Evolutionary conservation across 2,888 invertebrate genomes (phyloP), one percentile per base, ranked within the genome.

Genomic region (Drosophila ustulata): DNA sequence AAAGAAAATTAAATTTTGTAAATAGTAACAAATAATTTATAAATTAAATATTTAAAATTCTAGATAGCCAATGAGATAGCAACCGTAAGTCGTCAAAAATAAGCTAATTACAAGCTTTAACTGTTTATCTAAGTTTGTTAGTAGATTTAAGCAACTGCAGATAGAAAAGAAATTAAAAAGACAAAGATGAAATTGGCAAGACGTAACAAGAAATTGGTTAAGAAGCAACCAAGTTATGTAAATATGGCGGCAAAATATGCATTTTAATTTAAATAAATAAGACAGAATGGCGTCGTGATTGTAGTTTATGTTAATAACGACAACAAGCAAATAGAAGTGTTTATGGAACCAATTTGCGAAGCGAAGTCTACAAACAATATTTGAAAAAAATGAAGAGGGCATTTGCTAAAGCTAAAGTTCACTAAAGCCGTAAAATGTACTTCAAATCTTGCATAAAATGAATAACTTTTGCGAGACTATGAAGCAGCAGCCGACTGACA

Each of bases 241-340:
- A 59, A 56, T 73, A 66, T 30, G 32, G n/a, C 26, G 30, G 23
- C 34, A 69, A 77, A 71, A 71, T 85, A 78, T 78, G 77, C 72
- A 88, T 88, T 89, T 90, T 82, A 89, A 90, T 90, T 89, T 90
- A 87, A 87, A 89, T 90, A 90, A 89, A 90, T 78, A 90, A 90
- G 78, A 78, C 73, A 80, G 86, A 87, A 81, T 83, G 89, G 90
- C 81, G 90, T 72, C 83, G 80, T 83, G 81, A 81, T 58, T 59
- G 68, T 53, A 64, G 78, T 62, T 87, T 82, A 84, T 85, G 66
- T 71, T 82, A 84, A 89, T 45, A 66, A 75, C 50, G 69, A 53
- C 67, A 52, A 49, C 5, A 41, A 45, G 55, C 18, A 25, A 7
- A 7, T 7, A 8, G 32, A 41, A n/a, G 13, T 41, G 37, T 41